Conservation (phyloP, 2,113 vertebrate genomes). For the Puffinus mauretanicus region DNA sequence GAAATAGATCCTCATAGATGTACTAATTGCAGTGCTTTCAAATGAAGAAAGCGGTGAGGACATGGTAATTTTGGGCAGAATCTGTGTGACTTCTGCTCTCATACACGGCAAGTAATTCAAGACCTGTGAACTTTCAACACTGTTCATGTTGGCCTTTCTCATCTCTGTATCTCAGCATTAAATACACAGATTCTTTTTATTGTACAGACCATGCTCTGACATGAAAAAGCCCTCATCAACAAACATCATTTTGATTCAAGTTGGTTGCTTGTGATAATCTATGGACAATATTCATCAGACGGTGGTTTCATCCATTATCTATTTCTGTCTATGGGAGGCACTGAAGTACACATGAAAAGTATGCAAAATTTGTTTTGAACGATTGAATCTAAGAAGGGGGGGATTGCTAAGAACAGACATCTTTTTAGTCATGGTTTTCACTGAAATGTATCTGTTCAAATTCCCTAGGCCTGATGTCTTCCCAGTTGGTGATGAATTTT, state of each 20-base stretch:
- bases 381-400: conserved; percentile 2
- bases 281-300: conserved; percentile 34
- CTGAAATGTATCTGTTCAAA: conserved; percentile 22
- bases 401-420: conserved; percentile 13
- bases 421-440: conserved; percentile 39
- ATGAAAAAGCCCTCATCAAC: background rate
- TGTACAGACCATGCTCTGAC: background rate
- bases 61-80: accelerated
- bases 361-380: conserved; percentile 58
- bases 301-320: conserved; percentile 34
- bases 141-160: background rate
- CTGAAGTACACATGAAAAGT: conserved; percentile 42
- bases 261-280: background rate
- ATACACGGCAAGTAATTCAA: background rate
- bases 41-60: background rate
- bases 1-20: background rate
- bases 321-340: conserved; percentile 21
- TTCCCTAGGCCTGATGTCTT: background rate
- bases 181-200: background rate
- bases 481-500: background rate
- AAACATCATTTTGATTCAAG: background rate
- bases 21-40: background rate
- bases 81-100: background rate
- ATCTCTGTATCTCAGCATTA: background rate
- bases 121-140: background rate